These are phyloP conservation scores for Leucophenga montana DNA, from an alignment of 2,888 invertebrate species.

Conservation along the genomic window DNA sequence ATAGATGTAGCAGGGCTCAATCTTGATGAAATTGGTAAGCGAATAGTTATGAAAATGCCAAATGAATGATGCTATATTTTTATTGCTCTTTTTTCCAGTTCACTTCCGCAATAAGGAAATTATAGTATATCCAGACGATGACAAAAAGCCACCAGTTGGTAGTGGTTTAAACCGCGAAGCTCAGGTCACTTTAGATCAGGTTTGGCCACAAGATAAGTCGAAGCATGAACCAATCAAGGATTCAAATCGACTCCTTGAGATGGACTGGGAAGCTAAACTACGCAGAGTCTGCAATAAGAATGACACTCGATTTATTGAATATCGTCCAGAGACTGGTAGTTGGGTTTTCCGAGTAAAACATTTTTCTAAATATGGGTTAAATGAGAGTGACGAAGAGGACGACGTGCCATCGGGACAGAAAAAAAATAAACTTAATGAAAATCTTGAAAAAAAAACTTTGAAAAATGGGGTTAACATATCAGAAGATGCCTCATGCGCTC, in stretches of 20 bases:
- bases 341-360: constrained; percentile 97
- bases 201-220: constrained; percentile 92
- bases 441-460: constrained; percentile 39
- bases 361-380: constrained; percentile 93
- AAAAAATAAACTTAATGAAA: constrained; percentile 65
- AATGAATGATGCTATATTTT: neutral
- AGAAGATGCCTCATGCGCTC: constrained; percentile 56
- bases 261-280: constrained; percentile 90
- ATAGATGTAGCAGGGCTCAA: constrained; percentile 90
- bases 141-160: constrained; percentile 89
- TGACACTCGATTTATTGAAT: constrained; percentile 93
- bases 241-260: constrained; percentile 81
- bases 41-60: neutral
- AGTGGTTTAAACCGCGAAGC: constrained; percentile 91
- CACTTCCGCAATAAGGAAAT: constrained; percentile 96
- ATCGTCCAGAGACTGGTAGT: constrained; percentile 94
- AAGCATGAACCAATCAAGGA: constrained; percentile 86
- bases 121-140: constrained; percentile 93
- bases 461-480: constrained; percentile 57
- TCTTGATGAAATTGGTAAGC: constrained; percentile 85
- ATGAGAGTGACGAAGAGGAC: constrained; percentile 93
- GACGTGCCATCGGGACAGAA: constrained; percentile 74
- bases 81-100: constrained; percentile 74
- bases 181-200: constrained; percentile 92
- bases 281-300: constrained; percentile 89